Evolutionary conservation across 2,113 vertebrate species (phyloP).

Genomic region (Nyctereutes procyonoides): DNA sequence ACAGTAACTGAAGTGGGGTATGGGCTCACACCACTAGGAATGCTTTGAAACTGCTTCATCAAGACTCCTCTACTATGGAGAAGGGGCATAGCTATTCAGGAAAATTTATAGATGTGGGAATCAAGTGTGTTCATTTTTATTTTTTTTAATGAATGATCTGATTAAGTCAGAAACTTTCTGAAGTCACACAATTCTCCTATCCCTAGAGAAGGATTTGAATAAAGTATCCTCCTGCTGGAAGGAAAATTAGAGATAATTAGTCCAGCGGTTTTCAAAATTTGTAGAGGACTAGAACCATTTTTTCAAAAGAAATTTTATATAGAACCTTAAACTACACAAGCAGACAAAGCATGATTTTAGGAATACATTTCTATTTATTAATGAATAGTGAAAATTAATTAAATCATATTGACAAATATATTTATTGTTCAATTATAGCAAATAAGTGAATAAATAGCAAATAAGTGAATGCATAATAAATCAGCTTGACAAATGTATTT

Average conservation of each 20-base stretch:
- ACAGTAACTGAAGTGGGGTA: neutral
- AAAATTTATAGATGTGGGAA: neutral
- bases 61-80: neutral
- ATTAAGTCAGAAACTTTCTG: slow-evolving; percentile 54
- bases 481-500: neutral
- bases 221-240: slow-evolving; percentile 71
- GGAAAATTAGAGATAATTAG: slow-evolving; percentile 77
- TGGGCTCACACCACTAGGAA: too few relatives aligned
- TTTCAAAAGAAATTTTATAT: slow-evolving; percentile 70
- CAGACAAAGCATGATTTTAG: neutral
- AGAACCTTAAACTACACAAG: slow-evolving; percentile 22
- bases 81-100: neutral
- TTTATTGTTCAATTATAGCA: neutral
- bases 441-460: neutral
- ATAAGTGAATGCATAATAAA: neutral
- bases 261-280: slow-evolving; percentile 68
- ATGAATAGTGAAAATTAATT: neutral
- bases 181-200: slow-evolving; percentile 52
- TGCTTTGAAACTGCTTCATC: neutral
- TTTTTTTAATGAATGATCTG: slow-evolving; percentile 58
- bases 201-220: slow-evolving; percentile 70
- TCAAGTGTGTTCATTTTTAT: slow-evolving; percentile 55
- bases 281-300: slow-evolving; percentile 40
- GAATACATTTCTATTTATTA: neutral
- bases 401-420: neutral